Percentiles rank a stretch among this genome's conserved stretches.
Conservation (phyloP, 2,797 vertebrate genomes). For the Hydrocynus forskahlii region DNA sequence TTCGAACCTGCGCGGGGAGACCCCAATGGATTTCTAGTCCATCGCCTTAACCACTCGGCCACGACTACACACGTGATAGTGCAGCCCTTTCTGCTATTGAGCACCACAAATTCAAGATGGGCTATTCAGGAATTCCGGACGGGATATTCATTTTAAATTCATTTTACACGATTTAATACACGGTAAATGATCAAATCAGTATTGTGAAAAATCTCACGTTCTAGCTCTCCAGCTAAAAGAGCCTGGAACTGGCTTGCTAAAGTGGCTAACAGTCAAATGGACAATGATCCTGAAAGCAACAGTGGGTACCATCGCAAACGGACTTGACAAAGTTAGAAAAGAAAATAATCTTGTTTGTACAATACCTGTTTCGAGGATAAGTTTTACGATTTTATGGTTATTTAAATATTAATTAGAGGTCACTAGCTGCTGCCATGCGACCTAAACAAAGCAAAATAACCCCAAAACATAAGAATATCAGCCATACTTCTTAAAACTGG, state of each 20-base stretch:
- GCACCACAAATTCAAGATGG: too few relatives aligned
- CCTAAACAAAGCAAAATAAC: slow-evolving; percentile 26
- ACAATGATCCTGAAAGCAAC: not conserved
- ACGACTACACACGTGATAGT: slow-evolving; percentile 58
- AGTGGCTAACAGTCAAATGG: not conserved
- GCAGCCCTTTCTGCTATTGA: too few relatives aligned
- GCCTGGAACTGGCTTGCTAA: not conserved
- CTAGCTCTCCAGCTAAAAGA: not conserved
- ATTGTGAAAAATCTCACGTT: not conserved
- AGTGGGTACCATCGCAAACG: not conserved
- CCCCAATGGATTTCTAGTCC: slow-evolving; percentile 76
- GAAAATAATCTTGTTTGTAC: not conserved
- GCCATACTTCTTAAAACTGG: not conserved
- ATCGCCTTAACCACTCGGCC: slow-evolving; percentile 76
- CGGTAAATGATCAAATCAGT: too few relatives aligned
- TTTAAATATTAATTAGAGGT: too few relatives aligned
- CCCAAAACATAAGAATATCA: not conserved
- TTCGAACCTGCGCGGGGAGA: slow-evolving; percentile 75
- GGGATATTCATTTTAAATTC: not conserved
- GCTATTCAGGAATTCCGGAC: too few relatives aligned
- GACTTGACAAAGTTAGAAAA: not conserved
- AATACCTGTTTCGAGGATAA: too few relatives aligned
- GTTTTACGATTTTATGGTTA: too few relatives aligned
- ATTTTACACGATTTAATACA: not conserved
- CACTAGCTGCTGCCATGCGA: not conserved